Evolutionary conservation across 37 sponge, comb jelly and placozoan genomes (phyloP).

Genomic region (Beroe ovata): DNA sequence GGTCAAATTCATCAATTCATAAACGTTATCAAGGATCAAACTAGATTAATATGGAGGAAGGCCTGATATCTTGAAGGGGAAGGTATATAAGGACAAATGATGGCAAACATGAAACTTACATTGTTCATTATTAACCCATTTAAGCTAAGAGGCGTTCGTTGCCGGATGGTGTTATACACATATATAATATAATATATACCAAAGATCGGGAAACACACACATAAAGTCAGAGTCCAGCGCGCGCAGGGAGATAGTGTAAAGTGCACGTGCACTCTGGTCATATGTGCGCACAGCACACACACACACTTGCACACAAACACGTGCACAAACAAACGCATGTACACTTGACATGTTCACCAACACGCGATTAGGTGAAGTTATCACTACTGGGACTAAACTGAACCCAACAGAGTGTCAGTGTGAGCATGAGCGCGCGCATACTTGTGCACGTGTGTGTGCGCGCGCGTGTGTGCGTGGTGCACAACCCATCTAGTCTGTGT

Average conservation of each 20-base stretch:
- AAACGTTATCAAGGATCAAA: not conserved
- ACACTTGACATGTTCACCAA: too few species aligned
- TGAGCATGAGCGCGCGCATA: not conserved
- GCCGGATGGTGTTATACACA: not conserved
- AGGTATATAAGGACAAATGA: too few species aligned
- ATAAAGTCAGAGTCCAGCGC: not conserved
- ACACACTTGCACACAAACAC: not conserved
- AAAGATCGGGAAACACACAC: not conserved
- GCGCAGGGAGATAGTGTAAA: not conserved
- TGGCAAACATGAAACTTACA: too few species aligned
- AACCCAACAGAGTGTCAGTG: not conserved
- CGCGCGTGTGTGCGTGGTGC: conserved; percentile 4
- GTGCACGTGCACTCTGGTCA: not conserved
- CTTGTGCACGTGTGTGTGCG: not conserved
- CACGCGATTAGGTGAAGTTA: not conserved
- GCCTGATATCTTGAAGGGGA: too few species aligned
- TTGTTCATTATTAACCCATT: not conserved
- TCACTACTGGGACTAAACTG: not conserved
- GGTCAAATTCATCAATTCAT: not conserved
- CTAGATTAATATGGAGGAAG: too few species aligned
- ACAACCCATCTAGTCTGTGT: conserved; percentile 14
- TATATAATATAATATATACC: not conserved
- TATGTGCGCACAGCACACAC: not conserved
- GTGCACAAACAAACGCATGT: too few species aligned
- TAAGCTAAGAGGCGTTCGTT: not conserved